phyloP scores from a whole-genome alignment of 1,140 invertebrate species.

The Babylonia areolata region DNA sequence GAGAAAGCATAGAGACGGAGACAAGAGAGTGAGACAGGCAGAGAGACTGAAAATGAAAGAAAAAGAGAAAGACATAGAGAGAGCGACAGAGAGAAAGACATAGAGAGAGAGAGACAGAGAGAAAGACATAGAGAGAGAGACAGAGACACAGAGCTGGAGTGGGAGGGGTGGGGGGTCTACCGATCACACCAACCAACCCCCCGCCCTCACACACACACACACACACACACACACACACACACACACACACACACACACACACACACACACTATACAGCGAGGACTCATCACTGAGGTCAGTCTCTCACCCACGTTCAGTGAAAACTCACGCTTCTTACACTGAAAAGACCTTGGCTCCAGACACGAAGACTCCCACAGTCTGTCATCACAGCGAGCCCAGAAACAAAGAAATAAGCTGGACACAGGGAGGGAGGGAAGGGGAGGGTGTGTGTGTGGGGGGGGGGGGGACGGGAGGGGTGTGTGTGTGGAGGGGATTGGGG shows the following conservation, averaged over 20 bases:
- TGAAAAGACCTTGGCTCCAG: too few relatives aligned
- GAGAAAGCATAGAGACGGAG: not conserved
- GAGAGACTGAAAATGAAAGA: not conserved
- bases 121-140: not conserved
- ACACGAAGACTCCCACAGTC: constrained; percentile 20
- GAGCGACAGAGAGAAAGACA: not conserved
- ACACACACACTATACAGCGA: not conserved
- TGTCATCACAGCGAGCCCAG: not conserved
- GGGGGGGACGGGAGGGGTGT: too few relatives aligned
- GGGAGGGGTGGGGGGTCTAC: too few relatives aligned
- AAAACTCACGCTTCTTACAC: too few relatives aligned
- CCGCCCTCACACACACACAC: not conserved
- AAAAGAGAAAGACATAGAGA: not conserved
- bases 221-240: constrained; percentile 14
- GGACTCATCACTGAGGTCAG: not conserved
- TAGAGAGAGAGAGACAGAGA: not conserved
- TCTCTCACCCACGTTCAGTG: not conserved
- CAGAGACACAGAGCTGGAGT: not conserved
- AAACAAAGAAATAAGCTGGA: too few relatives aligned
- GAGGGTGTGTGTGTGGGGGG: too few relatives aligned
- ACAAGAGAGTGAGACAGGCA: too few relatives aligned
- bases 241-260: constrained; percentile 8
- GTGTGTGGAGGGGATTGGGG: too few relatives aligned
- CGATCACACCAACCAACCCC: too few relatives aligned
- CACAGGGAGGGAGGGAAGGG: too few relatives aligned